Percentiles rank a stretch among this genome's conserved stretches.
Evolutionary conservation across 2,888 invertebrate species (phyloP).

Genomic region (Bedellia somnulentella): DNA sequence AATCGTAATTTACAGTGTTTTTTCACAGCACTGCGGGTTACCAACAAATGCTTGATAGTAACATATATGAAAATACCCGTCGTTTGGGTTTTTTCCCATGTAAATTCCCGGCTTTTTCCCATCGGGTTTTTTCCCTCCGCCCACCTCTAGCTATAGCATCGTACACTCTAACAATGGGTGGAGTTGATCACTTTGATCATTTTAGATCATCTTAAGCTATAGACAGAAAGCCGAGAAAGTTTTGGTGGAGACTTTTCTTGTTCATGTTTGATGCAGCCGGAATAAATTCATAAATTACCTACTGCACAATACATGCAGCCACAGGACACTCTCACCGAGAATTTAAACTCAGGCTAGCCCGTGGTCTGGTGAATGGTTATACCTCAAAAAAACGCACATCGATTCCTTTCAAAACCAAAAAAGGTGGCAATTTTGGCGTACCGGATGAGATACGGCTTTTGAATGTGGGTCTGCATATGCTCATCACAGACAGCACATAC

Average conservation of each 20-base stretch:
- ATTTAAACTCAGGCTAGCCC: slow-evolving; percentile 7
- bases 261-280: slow-evolving; percentile 10
- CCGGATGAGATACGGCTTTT: slow-evolving; percentile 9
- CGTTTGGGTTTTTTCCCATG: no score
- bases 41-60: no score
- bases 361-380: slow-evolving; percentile 5
- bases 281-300: slow-evolving; percentile 11
- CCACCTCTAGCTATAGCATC: slow-evolving; percentile 17
- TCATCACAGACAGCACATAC: slow-evolving; percentile 6
- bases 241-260: slow-evolving; percentile 18
- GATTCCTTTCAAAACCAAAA: slow-evolving; percentile 9
- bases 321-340: slow-evolving; percentile 5
- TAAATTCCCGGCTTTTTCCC: no score
- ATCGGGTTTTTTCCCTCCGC: no score
- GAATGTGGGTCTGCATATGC: slow-evolving; percentile 10
- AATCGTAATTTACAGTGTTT: no score
- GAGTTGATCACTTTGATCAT: no score
- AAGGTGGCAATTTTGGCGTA: slow-evolving; percentile 8
- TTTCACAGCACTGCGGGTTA: no score
- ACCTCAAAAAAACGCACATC: slow-evolving; percentile 2
- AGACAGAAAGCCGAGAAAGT: slow-evolving; percentile 16
- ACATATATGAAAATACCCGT: no score
- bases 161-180: slow-evolving; percentile 18
- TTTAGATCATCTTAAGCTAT: slow-evolving; percentile 19
- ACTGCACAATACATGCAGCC: slow-evolving; percentile 8